A percentile compares a stretch with the other conserved stretches of the same genome.
These are phyloP conservation scores for Habrosyne pyritoides DNA, from an alignment of 2,888 invertebrate species.

Conservation along the genomic window DNA sequence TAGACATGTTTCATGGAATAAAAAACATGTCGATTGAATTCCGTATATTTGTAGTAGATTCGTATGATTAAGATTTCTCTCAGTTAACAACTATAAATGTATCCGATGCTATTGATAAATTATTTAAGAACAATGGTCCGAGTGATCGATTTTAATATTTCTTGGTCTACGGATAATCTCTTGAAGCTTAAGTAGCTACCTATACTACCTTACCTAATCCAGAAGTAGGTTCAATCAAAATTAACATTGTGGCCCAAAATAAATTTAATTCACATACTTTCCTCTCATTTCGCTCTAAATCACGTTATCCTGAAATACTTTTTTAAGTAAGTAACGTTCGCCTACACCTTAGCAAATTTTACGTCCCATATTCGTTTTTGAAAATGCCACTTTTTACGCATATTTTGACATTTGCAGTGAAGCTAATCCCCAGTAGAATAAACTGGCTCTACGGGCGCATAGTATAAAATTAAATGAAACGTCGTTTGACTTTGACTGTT, in stretches of 20 bases:
- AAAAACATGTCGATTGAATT: not conserved
- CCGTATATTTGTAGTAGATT: no score
- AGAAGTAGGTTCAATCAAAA: no score
- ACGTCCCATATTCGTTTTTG: not conserved
- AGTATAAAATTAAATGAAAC: not conserved
- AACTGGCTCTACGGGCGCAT: no score
- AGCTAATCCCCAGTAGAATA: no score
- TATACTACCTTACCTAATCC: no score
- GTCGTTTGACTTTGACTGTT: not conserved
- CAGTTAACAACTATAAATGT: no score
- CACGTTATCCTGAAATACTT: slow-evolving; percentile 40
- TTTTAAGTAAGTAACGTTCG: slow-evolving; percentile 31
- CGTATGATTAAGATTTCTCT: no score
- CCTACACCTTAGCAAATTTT: slow-evolving; percentile 26
- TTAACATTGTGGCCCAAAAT: not conserved
- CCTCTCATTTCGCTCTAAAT: slow-evolving; percentile 28
- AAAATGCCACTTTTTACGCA: not conserved
- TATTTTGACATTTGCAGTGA: not conserved
- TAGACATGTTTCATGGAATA: not conserved
- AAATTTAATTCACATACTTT: slow-evolving; percentile 23
- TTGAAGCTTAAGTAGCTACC: no score
- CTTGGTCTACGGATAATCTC: no score
- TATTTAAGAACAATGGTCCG: no score
- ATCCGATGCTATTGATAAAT: no score
- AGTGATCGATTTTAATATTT: no score